Conservation (phyloP, 2,797 vertebrate species). For the Danio choprae region DNA sequence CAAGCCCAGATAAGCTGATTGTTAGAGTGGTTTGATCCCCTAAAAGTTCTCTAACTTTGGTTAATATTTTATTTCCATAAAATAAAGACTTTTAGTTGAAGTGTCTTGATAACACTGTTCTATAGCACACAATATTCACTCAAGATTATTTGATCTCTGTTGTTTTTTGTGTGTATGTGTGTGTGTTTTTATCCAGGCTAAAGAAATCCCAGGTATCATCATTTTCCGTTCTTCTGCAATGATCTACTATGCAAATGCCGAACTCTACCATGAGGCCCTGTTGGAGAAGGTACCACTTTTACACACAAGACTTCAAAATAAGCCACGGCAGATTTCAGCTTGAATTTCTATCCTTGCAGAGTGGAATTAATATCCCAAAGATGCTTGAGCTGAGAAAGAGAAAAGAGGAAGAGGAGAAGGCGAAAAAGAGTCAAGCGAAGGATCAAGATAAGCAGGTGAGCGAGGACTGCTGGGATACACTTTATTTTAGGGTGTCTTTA, state of each 20-base stretch:
- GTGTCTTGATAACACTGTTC: no score
- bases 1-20: no score
- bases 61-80: no score
- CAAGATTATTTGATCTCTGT: no score
- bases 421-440: conserved; percentile 64
- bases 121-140: no score
- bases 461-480: neutral
- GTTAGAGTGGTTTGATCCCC: no score
- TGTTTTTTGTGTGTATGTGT: neutral
- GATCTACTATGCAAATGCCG: conserved; percentile 90
- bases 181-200: conserved; percentile 70
- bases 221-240: conserved; percentile 90
- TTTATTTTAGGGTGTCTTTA: no score
- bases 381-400: conserved; percentile 86
- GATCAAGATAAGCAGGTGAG: conserved; percentile 15
- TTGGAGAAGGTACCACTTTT: conserved; percentile 81
- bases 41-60: no score
- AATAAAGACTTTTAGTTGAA: no score
- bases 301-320: neutral
- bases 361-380: conserved; percentile 81
- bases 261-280: conserved; percentile 85
- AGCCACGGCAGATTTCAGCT: neutral
- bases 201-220: conserved; percentile 83
- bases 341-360: conserved; percentile 70
- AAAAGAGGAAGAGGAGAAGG: conserved; percentile 74